Percentiles rank a stretch among this genome's conserved stretches.
phyloP scores from a whole-genome alignment of 2,113 vertebrate genomes.

The Pteruthius melanotis region DNA sequence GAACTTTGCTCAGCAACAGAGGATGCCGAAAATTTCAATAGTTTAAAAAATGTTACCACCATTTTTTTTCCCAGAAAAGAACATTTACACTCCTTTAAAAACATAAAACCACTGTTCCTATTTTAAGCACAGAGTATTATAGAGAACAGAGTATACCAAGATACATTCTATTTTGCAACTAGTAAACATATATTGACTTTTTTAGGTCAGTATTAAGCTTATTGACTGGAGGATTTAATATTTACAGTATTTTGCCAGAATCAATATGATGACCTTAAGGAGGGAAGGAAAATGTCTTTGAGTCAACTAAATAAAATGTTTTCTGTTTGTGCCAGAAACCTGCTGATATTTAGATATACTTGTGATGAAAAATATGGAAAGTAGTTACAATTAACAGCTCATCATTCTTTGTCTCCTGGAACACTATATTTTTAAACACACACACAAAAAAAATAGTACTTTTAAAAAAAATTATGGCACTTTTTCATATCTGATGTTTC shows the following conservation, averaged over 20 bases:
- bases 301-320: slow-evolving; percentile 35
- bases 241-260: slow-evolving; percentile 50
- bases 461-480: not conserved
- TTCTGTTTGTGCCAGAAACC: not conserved
- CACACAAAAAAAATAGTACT: not conserved
- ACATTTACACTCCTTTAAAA: not conserved
- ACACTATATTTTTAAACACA: not conserved
- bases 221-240: slow-evolving; percentile 59
- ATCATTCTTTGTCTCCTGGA: not conserved
- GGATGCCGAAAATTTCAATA: not conserved
- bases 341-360: not conserved
- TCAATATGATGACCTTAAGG: slow-evolving; percentile 55
- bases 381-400: not conserved
- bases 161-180: not conserved
- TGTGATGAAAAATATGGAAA: not conserved
- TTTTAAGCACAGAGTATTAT: not conserved
- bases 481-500: not conserved
- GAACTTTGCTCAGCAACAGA: not conserved
- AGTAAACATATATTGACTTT: slow-evolving; percentile 38
- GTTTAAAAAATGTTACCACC: not conserved
- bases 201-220: slow-evolving; percentile 47
- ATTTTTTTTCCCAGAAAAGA: not conserved
- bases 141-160: not conserved
- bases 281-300: not conserved
- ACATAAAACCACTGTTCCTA: not conserved